Percentiles rank a stretch among this genome's conserved stretches.
These are phyloP conservation scores for Metellina segmentata DNA, from an alignment of 2,888 invertebrate genomes.

Conservation along the genomic window DNA sequence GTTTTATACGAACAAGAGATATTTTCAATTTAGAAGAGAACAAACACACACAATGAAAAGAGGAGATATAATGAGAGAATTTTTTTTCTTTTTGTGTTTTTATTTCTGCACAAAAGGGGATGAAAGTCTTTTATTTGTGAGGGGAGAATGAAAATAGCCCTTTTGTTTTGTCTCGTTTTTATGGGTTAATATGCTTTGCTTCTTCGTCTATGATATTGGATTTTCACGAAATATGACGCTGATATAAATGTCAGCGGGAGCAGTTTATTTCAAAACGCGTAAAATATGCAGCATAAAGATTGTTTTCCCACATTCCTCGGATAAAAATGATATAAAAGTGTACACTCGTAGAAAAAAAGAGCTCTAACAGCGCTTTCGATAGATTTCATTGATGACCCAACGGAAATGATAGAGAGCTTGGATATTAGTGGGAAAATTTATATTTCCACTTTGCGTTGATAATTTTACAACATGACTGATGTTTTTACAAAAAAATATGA, in stretches of 20 bases:
- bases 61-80: slow-evolving; percentile 46
- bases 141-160: slow-evolving; percentile 36
- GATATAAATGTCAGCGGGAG: slow-evolving; percentile 62
- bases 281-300: slow-evolving; percentile 62
- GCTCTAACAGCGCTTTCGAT: background rate
- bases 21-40: slow-evolving; percentile 69
- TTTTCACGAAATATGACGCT: slow-evolving; percentile 67
- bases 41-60: slow-evolving; percentile 34
- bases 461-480: background rate
- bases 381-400: background rate
- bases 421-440: slow-evolving; percentile 7
- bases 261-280: slow-evolving; percentile 58
- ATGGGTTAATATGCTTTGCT: slow-evolving; percentile 60
- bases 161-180: slow-evolving; percentile 62
- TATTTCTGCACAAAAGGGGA: background rate
- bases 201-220: slow-evolving; percentile 65
- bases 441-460: background rate
- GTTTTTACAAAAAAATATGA: background rate
- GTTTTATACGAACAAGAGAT: slow-evolving; percentile 42
- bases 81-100: slow-evolving; percentile 30
- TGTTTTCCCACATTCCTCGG: slow-evolving; percentile 30
- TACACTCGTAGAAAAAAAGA: background rate
- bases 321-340: slow-evolving; percentile 16
- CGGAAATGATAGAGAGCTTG: background rate
- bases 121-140: slow-evolving; percentile 51